Base-by-base conservation (phyloP, 2,797 vertebrate genomes). In the Erithacus rubecula region DNA sequence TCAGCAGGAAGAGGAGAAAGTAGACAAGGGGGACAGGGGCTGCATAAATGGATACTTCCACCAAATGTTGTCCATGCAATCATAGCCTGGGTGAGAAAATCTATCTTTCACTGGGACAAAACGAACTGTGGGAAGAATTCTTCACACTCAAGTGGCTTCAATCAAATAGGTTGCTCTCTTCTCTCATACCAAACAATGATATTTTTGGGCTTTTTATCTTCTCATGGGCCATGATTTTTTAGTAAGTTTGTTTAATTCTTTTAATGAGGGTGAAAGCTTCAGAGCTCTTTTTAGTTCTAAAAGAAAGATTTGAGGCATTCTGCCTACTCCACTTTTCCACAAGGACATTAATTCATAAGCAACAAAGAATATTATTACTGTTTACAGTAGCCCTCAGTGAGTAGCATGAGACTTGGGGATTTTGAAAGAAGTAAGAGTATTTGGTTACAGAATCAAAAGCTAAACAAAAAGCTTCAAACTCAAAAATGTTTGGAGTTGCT, bases 371-470 rank as follows among this genome's bases (percentile, higher is more conserved):
- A 93, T 81, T 94, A 13, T 34, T 89, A 75, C 58, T 94, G 77
- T 93, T 95, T 95, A 91, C 76, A 91, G 83, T 94, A 84, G 76
- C 79, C 85, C 13, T 91, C 64, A 82, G 83, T 39, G 32, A 91
- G 52, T 58, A 84, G 55, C 4, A 2, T 76, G 80, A 72, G 69
- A 86, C 41, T 67, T 84, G 55, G 63, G 85, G 58, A 67, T 83
- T 91, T 92, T 93, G 44, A 91, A 76, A 91, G 36, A 84, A 92
- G 30, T 43, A 30, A 62, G 44, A 76, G 16, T 55, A 41, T 94
- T 94, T 93, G 51, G 34, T 94, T 94, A 65, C 63, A 82, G 49
- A 91, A 81, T 72, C 56, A 86, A 92, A 91, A 94, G 62, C 76
- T 89, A 83, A 91, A 78, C 41, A 47, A 90, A 94, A 90, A 72